Evolutionary conservation across 2,113 vertebrate genomes (phyloP).

Genomic region (Cryptotis parvus): DNA sequence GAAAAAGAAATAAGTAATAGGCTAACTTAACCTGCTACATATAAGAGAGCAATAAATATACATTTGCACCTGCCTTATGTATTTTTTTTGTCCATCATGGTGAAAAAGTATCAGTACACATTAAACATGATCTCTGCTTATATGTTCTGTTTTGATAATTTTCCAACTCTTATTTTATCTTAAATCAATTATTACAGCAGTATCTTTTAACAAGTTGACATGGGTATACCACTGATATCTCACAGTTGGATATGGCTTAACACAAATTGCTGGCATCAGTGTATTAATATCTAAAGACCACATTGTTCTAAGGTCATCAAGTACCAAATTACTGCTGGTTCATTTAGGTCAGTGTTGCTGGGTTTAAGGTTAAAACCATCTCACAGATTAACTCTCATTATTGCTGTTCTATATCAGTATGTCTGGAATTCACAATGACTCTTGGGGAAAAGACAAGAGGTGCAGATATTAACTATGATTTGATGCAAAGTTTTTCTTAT

Average conservation of each 20-base stretch:
- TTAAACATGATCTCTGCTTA: not conserved
- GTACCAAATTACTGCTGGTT: not conserved
- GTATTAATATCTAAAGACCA: not conserved
- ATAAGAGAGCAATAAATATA: not conserved
- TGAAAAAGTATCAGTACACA: not conserved
- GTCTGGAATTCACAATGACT: not conserved
- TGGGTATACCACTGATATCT: no score
- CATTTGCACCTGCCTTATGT: not conserved
- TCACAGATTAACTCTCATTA: not conserved
- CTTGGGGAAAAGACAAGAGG: not conserved
- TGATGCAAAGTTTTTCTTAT: not conserved
- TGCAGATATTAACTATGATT: not conserved
- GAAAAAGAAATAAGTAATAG: not conserved
- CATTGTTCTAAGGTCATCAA: not conserved
- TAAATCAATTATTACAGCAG: constrained; percentile 6
- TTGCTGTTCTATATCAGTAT: not conserved
- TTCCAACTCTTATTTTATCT: not conserved
- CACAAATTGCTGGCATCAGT: no score
- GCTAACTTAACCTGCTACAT: not conserved
- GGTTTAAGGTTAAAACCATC: not conserved
- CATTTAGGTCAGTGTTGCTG: not conserved
- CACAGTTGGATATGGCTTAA: no score
- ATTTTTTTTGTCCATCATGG: not conserved
- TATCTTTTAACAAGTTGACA: not conserved
- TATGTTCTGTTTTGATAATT: not conserved